Evolutionary conservation across 2,797 vertebrate genomes (phyloP).

Genomic region (Cetoscarus ocellatus): DNA sequence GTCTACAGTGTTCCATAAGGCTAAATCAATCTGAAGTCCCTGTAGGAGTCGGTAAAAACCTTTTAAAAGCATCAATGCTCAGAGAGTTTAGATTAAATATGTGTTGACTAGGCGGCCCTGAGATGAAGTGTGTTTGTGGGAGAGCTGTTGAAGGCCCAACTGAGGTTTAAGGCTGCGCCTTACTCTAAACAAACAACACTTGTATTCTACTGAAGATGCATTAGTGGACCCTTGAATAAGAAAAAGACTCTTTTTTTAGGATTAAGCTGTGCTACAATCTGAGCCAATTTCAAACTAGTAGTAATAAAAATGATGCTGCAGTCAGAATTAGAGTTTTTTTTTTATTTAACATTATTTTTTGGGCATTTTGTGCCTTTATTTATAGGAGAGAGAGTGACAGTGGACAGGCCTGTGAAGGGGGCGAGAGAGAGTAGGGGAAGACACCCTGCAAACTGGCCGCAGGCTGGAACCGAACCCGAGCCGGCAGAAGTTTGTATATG

Average conservation of each 20-base stretch:
- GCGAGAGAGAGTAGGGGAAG: too few species aligned
- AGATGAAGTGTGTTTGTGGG: slow-evolving; percentile 37
- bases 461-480: too few species aligned
- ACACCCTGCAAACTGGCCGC: too few species aligned
- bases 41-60: slow-evolving; percentile 21
- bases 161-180: slow-evolving; percentile 60
- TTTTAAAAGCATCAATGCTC: slow-evolving; percentile 37
- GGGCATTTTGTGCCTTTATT: too few species aligned
- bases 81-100: slow-evolving; percentile 25
- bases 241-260: slow-evolving; percentile 21
- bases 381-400: too few species aligned
- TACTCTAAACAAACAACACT: slow-evolving; percentile 64
- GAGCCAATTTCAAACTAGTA: background rate
- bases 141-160: slow-evolving; percentile 54
- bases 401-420: too few species aligned
- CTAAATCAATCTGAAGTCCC: slow-evolving; percentile 17
- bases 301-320: too few species aligned
- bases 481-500: too few species aligned
- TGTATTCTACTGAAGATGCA: slow-evolving; percentile 30
- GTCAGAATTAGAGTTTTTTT: too few species aligned
- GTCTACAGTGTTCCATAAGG: slow-evolving; percentile 28
- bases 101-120: slow-evolving; percentile 31
- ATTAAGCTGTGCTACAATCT: slow-evolving; percentile 5
- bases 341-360: too few species aligned
- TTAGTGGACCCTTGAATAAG: slow-evolving; percentile 36